Evolutionary conservation across 2,888 invertebrate species (phyloP).

Genomic region (Aleiodes alternator): DNA sequence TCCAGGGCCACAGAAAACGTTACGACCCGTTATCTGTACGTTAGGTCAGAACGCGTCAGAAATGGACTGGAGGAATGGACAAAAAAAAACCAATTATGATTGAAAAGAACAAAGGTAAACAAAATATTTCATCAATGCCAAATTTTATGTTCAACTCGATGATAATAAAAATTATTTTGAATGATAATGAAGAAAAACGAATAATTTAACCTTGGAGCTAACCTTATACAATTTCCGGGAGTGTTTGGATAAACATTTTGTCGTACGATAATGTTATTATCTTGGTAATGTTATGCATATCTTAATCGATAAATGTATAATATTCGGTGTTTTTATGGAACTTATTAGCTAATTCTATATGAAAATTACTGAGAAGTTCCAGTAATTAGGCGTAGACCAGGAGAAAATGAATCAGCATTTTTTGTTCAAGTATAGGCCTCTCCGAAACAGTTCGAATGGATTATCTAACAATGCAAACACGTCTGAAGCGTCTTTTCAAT

Average conservation of each 20-base stretch:
- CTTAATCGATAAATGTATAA: conserved; percentile 16
- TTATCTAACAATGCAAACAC: not conserved
- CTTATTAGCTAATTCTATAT: not conserved
- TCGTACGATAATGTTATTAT: conserved; percentile 1
- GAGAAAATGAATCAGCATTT: no score
- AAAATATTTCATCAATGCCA: conserved; percentile 2
- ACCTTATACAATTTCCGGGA: conserved; percentile 9
- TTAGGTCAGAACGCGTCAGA: no score
- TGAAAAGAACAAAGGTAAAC: not conserved
- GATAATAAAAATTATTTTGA: conserved; percentile 5
- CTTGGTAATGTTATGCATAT: not conserved
- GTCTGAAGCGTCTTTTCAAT: not conserved
- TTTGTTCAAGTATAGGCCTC: no score
- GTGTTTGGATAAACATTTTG: conserved; percentile 9
- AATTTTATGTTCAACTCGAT: not conserved
- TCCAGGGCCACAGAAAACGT: not conserved
- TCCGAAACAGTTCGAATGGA: no score
- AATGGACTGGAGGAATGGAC: not conserved
- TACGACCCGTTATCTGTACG: conserved; percentile 2
- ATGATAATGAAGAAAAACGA: no score
- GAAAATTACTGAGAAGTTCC: conserved; percentile 28
- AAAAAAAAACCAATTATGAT: not conserved
- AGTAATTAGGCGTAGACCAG: conserved; percentile 1
- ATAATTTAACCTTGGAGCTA: not conserved
- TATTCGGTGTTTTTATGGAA: not conserved